phyloP scores from a whole-genome alignment of 2,797 vertebrate genomes.

The Sebastiscus tertius region DNA sequence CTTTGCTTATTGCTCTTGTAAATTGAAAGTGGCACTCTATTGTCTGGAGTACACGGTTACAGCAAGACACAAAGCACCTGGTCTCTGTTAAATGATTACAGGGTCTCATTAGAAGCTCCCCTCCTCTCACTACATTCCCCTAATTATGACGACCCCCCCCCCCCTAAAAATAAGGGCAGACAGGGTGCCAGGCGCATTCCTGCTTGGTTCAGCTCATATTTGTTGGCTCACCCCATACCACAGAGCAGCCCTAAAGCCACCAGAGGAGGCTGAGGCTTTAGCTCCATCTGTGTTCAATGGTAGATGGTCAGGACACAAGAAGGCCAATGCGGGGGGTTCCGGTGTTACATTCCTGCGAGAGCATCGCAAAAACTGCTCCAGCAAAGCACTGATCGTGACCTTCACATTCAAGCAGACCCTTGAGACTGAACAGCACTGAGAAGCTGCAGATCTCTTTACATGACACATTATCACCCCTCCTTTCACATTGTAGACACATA shows the following conservation, averaged over 20 bases:
- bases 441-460: conserved; percentile 35
- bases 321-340: conserved; percentile 51
- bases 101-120: conserved; percentile 69
- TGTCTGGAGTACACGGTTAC: conserved; percentile 45
- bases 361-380: conserved; percentile 56
- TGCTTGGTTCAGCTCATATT: conserved; percentile 71
- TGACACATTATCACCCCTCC: conserved; percentile 57
- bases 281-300: conserved; percentile 75
- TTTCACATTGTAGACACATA: background rate
- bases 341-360: conserved; percentile 66
- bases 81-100: conserved; percentile 76
- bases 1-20: conserved; percentile 51
- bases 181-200: conserved; percentile 76
- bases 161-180: conserved; percentile 58
- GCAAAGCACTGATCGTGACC: conserved; percentile 26
- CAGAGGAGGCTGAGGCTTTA: conserved; percentile 56
- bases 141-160: conserved; percentile 50
- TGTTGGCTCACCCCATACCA: conserved; percentile 61
- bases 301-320: conserved; percentile 58
- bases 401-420: conserved; percentile 33
- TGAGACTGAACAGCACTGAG: background rate
- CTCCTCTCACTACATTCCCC: conserved; percentile 64
- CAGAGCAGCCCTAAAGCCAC: conserved; percentile 62
- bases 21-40: conserved; percentile 59
- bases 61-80: conserved; percentile 68